A percentile compares a stretch with the other conserved stretches of the same genome.
Conservation (phyloP, 2,113 vertebrate genomes). For the Albula goreensis region DNA sequence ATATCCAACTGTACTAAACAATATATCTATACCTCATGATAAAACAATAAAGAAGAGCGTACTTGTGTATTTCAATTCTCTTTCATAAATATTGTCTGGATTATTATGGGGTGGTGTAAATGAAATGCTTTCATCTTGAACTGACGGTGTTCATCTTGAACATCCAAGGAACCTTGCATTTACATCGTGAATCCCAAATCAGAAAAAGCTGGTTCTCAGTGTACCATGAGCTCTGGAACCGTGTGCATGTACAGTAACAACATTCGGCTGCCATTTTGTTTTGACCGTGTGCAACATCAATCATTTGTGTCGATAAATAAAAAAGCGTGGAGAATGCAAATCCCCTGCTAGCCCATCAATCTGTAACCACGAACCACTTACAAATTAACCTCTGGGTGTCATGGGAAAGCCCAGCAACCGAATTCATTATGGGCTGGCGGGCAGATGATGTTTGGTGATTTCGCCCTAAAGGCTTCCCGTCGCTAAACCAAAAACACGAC, state of each 20-base stretch:
- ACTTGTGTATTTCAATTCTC: no score
- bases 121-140: no score
- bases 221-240: background rate
- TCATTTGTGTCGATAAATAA: slow-evolving; percentile 77
- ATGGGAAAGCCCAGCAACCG: slow-evolving; percentile 67
- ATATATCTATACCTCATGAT: no score
- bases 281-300: slow-evolving; percentile 73
- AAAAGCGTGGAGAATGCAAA: slow-evolving; percentile 74
- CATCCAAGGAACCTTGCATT: no score
- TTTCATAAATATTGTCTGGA: no score
- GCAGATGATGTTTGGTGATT: slow-evolving; percentile 10
- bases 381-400: slow-evolving; percentile 81
- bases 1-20: no score
- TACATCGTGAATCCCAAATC: no score
- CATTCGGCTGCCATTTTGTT: slow-evolving; percentile 52
- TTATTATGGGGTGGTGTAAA: no score
- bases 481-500: background rate
- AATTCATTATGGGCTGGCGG: slow-evolving; percentile 59
- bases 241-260: slow-evolving; percentile 5
- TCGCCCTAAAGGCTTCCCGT: background rate
- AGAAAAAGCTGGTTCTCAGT: background rate
- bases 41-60: no score
- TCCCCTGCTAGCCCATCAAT: slow-evolving; percentile 66
- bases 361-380: slow-evolving; percentile 71
- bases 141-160: no score